phyloP scores from a whole-genome alignment of 2,888 invertebrate genomes.

The Malthinus flaveolus region DNA sequence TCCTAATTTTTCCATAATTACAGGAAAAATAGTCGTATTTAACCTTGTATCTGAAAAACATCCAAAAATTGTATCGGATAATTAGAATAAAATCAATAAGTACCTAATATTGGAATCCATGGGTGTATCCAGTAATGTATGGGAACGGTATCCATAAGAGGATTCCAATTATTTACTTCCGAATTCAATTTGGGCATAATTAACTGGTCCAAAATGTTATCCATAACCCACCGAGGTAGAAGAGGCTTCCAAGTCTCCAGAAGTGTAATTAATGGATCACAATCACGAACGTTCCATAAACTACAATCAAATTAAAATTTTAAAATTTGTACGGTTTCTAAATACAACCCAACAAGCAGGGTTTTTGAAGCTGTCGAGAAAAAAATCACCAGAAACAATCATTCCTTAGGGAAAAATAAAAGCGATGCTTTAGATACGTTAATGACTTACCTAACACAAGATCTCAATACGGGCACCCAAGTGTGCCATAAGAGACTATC shows the following conservation, averaged over 20 bases:
- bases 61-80: neutral
- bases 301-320: slow-evolving; percentile 48
- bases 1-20: slow-evolving; percentile 89
- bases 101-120: slow-evolving; percentile 87
- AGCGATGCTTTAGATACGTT: slow-evolving; percentile 7
- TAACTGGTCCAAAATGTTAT: slow-evolving; percentile 79
- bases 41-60: slow-evolving; percentile 44
- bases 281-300: slow-evolving; percentile 81
- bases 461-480: slow-evolving; percentile 82
- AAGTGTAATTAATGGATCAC: slow-evolving; percentile 76
- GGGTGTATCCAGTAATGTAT: slow-evolving; percentile 98
- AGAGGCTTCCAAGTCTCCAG: slow-evolving; percentile 80
- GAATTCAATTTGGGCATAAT: slow-evolving; percentile 74
- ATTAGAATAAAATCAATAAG: neutral
- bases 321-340: neutral
- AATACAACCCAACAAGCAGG: too few relatives aligned
- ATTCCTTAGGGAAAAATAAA: slow-evolving; percentile 9
- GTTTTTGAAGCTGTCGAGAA: neutral
- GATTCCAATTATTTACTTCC: slow-evolving; percentile 92
- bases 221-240: slow-evolving; percentile 81
- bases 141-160: slow-evolving; percentile 90
- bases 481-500: slow-evolving; percentile 87
- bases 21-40: slow-evolving; percentile 72
- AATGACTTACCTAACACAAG: slow-evolving; percentile 68
- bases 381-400: neutral